These are phyloP conservation scores for Cephalotes varians DNA, from an alignment of 2,888 invertebrate genomes.

Conservation along the genomic window DNA sequence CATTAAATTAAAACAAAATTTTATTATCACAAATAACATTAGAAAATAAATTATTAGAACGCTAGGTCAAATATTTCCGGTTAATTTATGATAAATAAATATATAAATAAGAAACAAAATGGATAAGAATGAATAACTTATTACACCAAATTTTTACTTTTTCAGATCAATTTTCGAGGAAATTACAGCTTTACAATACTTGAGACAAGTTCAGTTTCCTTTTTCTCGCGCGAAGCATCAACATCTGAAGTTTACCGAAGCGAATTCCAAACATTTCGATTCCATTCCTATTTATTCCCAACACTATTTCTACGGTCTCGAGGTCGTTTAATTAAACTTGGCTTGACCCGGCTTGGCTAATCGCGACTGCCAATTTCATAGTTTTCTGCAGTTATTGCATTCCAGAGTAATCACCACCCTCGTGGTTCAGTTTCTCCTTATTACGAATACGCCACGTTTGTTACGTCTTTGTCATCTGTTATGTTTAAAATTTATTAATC, in stretches of 20 bases:
- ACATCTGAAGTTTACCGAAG: neutral
- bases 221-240: neutral
- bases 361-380: constrained; percentile 45
- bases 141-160: neutral
- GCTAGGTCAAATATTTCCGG: neutral
- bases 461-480: neutral
- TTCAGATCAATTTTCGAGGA: neutral
- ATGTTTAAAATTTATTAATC: neutral
- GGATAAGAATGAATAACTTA: neutral
- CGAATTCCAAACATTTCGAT: constrained; percentile 41
- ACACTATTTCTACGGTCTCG: constrained; percentile 51
- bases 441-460: neutral
- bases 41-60: neutral
- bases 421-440: constrained; percentile 9
- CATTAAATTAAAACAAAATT: neutral
- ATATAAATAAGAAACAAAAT: neutral
- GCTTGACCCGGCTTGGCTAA: constrained; percentile 15
- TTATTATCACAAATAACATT: neutral
- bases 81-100: neutral
- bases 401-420: neutral
- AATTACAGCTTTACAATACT: neutral
- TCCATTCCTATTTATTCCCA: constrained; percentile 47
- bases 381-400: constrained; percentile 33
- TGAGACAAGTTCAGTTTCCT: neutral
- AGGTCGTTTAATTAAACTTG: constrained; percentile 53